These are phyloP conservation scores for Muscicapa comitata DNA, from an alignment of 2,797 vertebrate species.

Conservation along the genomic window DNA sequence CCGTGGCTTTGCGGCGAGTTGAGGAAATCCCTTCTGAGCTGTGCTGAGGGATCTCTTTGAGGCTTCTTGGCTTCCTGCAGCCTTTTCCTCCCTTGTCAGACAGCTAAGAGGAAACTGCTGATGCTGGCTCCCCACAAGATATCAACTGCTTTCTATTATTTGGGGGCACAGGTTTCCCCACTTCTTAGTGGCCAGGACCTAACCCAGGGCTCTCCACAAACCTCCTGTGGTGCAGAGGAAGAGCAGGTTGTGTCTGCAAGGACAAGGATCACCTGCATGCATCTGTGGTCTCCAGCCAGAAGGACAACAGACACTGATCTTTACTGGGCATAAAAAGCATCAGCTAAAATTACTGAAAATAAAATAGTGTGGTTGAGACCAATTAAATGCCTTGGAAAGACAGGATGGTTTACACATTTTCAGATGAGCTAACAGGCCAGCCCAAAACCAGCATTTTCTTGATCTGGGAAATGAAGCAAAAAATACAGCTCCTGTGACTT, in stretches of 20 bases:
- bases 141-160: neutral
- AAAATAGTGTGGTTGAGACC: neutral
- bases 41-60: slow-evolving; percentile 22
- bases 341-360: neutral
- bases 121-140: neutral
- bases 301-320: neutral
- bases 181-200: neutral
- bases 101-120: neutral
- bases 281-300: neutral
- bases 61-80: neutral
- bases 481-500: neutral
- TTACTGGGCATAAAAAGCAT: neutral
- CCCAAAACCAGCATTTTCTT: neutral
- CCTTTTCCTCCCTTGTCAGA: neutral
- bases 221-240: neutral
- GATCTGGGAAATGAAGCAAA: neutral
- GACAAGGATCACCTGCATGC: neutral
- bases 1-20: neutral
- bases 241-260: neutral
- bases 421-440: neutral
- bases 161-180: neutral
- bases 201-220: neutral
- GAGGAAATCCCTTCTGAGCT: slow-evolving; percentile 2
- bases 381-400: neutral
- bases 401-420: neutral